Evolutionary conservation across 2,797 vertebrate species (phyloP), one percentile per base, ranked within the genome.

Genomic region (Cyprinella venusta): DNA sequence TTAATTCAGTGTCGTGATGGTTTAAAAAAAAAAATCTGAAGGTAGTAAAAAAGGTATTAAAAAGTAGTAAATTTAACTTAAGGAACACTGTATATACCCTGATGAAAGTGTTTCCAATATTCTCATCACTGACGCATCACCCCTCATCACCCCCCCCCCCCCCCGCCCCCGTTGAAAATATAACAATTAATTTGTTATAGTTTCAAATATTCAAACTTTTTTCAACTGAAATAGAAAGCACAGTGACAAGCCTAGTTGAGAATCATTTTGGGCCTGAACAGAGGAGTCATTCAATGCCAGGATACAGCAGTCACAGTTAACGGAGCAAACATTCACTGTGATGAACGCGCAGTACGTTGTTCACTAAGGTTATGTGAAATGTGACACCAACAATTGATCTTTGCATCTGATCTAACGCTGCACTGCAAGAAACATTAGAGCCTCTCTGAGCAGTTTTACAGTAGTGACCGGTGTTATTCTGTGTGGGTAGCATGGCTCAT

Each of bases 281-380:
- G 70, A 75, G n/a, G 42, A 72, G 63, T 24, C 63, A 56, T 82
- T 82, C 12, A 76, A 9, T 76, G 52, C 24, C 48, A 54, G 48
- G 71, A 76, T 82, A 24, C 33, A 40, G 61, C 71, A 68, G 36
- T 68, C 71, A 74, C 59, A 65, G 71, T 67, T 40, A 67, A 67
- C 45, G n/a, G 61, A 67, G 80, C 70, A 42, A 48, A 76, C 16
- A 67, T 54, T 82, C 61, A 42, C 70, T 75, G 42, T 21, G 69
- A 81, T 65, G n/a, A 68, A 56, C 36, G 0, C 48, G 67, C 48
- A 67, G 9, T 61, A 8, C 40, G 2, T 21, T 8, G 0, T 52
- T 67, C n/a, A 24, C 61, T 42, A 36, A 40, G 70, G 70, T 74
- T 64, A 54, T 68, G 45, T 67, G 76, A 76, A 67, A 82, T 68